A percentile compares a stretch with the other conserved stretches of the same genome.
Conservation (phyloP, 2,888 invertebrate genomes). For the Phortica magna region DNA sequence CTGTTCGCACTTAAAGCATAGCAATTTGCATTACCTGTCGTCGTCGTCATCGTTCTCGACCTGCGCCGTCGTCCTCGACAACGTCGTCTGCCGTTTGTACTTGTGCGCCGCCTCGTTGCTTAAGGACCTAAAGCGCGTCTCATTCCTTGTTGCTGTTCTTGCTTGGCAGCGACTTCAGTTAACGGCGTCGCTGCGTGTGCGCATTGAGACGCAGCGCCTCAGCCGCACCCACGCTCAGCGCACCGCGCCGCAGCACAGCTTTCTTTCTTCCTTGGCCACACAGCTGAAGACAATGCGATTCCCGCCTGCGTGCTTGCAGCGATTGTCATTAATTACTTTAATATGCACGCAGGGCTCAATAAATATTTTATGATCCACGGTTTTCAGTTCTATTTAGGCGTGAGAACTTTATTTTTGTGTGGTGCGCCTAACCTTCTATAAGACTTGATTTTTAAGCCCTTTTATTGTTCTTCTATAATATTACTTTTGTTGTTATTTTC, state of each 20-base stretch:
- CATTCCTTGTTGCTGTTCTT: slow-evolving; percentile 52
- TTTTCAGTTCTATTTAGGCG: background rate
- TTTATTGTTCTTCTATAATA: background rate
- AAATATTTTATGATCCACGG: slow-evolving; percentile 8
- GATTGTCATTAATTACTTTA: slow-evolving; percentile 52
- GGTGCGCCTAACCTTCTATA: background rate
- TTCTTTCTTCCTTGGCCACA: background rate
- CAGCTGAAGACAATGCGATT: background rate
- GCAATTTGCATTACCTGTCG: slow-evolving; percentile 7
- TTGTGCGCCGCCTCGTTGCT: background rate
- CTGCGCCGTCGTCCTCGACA: background rate
- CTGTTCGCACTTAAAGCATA: slow-evolving; percentile 25
- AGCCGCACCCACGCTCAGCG: slow-evolving; percentile 6
- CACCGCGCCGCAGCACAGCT: background rate
- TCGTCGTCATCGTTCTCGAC: background rate
- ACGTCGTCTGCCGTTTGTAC: background rate
- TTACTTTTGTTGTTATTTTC: background rate
- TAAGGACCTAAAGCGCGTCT: background rate
- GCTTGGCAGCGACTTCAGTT: slow-evolving; percentile 68
- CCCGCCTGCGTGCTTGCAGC: slow-evolving; percentile 35
- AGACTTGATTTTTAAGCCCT: background rate
- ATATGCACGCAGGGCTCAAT: slow-evolving; percentile 40
- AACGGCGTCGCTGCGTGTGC: slow-evolving; percentile 31
- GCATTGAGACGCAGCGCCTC: background rate
- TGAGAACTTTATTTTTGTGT: background rate